These are phyloP conservation scores for Sitophilus oryzae DNA, from an alignment of 1,140 invertebrate genomes.

Conservation along the genomic window DNA sequence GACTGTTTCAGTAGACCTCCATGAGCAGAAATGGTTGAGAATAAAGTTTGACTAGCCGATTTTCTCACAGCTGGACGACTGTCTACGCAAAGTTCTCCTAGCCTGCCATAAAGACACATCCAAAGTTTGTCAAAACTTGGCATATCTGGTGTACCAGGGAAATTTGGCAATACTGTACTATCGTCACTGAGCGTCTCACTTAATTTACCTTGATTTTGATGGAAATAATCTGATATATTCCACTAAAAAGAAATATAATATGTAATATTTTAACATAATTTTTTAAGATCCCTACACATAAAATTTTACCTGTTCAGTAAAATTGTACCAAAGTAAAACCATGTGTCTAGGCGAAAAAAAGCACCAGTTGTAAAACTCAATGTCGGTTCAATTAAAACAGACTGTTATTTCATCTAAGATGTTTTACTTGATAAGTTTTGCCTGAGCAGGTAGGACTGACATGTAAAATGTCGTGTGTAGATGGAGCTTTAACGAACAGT, in stretches of 20 bases:
- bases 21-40: slow-evolving; percentile 95
- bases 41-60: slow-evolving; percentile 96
- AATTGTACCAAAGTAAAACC: too few species aligned
- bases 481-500: too few species aligned
- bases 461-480: too few species aligned
- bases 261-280: neutral
- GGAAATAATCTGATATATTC: slow-evolving; percentile 97
- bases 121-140: slow-evolving; percentile 88
- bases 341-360: too few species aligned
- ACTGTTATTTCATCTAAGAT: too few species aligned
- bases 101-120: slow-evolving; percentile 89
- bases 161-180: slow-evolving; percentile 69
- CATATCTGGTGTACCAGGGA: slow-evolving; percentile 76
- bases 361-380: too few species aligned
- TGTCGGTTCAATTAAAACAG: too few species aligned
- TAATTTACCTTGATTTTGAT: slow-evolving; percentile 89
- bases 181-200: slow-evolving; percentile 64
- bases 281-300: too few species aligned
- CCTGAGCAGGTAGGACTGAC: too few species aligned
- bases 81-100: slow-evolving; percentile 93
- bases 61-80: slow-evolving; percentile 90
- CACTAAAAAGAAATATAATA: slow-evolving; percentile 58
- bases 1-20: slow-evolving; percentile 77
- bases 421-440: too few species aligned
- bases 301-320: too few species aligned